phyloP scores from a whole-genome alignment of 2,797 vertebrate species.

The Onychomys torridus region DNA sequence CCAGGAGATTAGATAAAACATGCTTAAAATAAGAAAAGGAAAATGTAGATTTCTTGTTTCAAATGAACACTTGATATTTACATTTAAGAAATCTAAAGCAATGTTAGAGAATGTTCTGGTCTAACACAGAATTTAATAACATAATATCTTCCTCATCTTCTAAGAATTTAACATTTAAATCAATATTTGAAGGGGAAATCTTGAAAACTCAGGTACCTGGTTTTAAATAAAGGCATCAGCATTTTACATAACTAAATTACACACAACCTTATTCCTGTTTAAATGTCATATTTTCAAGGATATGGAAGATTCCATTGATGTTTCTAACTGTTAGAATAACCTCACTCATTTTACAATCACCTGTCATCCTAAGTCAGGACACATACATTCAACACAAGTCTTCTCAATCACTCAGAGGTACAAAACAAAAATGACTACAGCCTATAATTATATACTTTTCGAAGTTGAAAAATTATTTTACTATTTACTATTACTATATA shows the following conservation, averaged over 20 bases:
- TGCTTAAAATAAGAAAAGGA: neutral
- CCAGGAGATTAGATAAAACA: neutral
- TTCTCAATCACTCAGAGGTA: slow-evolving; percentile 7
- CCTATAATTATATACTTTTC: neutral
- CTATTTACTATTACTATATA: neutral
- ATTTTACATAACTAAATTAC: slow-evolving; percentile 57
- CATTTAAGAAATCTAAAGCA: neutral
- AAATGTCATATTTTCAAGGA: slow-evolving; percentile 45
- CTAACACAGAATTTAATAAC: slow-evolving; percentile 38
- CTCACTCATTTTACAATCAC: slow-evolving; percentile 51
- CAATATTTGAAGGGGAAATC: slow-evolving; percentile 43
- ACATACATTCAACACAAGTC: slow-evolving; percentile 45
- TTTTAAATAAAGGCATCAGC: slow-evolving; percentile 49
- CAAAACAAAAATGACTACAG: neutral
- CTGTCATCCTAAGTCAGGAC: neutral
- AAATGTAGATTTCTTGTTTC: neutral
- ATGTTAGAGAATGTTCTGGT: slow-evolving; percentile 40
- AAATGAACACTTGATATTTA: slow-evolving; percentile 26
- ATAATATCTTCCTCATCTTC: neutral
- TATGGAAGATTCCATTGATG: neutral
- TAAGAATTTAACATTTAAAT: slow-evolving; percentile 58
- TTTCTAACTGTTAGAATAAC: slow-evolving; percentile 42
- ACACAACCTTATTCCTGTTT: slow-evolving; percentile 17
- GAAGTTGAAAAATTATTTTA: neutral
- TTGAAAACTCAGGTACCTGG: slow-evolving; percentile 41